These are phyloP conservation scores for Oegoconia quadripuncta DNA, from an alignment of 2,888 invertebrate genomes.

Conservation along the genomic window DNA sequence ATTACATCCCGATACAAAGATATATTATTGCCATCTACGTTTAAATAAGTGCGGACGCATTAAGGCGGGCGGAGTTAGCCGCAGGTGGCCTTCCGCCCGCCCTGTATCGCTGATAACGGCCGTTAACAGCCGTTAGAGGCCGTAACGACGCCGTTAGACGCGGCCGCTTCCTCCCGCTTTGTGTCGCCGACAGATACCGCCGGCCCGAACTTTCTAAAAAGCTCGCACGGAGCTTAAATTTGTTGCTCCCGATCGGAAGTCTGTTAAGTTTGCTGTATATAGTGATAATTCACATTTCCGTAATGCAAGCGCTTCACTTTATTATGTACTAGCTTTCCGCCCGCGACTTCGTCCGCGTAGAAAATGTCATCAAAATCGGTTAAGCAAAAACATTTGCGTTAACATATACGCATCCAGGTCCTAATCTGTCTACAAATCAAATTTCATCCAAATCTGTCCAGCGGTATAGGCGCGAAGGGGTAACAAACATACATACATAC, in stretches of 20 bases:
- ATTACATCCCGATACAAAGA: too few relatives aligned
- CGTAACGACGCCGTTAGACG: conserved; percentile 72
- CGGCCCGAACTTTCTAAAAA: conserved; percentile 38
- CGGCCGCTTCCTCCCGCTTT: conserved; percentile 67
- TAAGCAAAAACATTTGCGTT: too few relatives aligned
- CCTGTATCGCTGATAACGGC: conserved; percentile 63
- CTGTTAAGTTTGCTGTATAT: conserved; percentile 23
- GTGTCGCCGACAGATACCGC: conserved; percentile 33
- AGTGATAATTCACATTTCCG: conserved; percentile 4
- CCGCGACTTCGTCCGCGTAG: too few relatives aligned
- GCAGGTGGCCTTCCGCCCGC: conserved; percentile 65
- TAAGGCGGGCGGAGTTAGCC: conserved; percentile 66
- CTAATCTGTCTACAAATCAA: too few relatives aligned
- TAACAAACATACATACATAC: too few relatives aligned
- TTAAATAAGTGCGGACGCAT: conserved; percentile 77
- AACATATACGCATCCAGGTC: too few relatives aligned
- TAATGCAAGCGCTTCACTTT: too few relatives aligned
- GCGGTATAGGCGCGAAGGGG: too few relatives aligned
- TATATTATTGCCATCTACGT: conserved; percentile 54
- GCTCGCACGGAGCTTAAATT: conserved; percentile 42
- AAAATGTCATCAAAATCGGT: too few relatives aligned
- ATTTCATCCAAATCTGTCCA: too few relatives aligned
- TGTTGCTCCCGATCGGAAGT: conserved; percentile 34
- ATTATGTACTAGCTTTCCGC: too few relatives aligned
- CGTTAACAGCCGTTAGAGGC: conserved; percentile 52